These are phyloP conservation scores for Tetranychus piercei DNA, from an alignment of 2,888 invertebrate genomes.

Conservation along the genomic window DNA sequence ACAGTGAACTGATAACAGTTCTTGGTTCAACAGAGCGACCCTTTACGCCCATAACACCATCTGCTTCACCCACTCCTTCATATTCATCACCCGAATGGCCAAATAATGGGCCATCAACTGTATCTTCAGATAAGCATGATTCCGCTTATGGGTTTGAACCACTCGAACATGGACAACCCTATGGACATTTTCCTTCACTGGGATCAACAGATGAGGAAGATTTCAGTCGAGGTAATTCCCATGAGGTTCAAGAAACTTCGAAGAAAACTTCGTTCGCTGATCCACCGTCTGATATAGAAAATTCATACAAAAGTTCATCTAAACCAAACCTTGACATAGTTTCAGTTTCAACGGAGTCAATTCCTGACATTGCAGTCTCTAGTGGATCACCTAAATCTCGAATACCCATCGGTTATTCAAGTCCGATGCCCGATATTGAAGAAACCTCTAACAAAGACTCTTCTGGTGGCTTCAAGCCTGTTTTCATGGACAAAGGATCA, in stretches of 20 bases:
- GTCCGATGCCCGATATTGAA: conserved; percentile 2
- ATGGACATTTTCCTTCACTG: neutral
- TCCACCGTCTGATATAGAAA: neutral
- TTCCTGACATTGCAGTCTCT: neutral
- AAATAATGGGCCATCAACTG: neutral
- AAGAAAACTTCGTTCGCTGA: neutral
- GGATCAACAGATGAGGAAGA: neutral
- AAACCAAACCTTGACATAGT: neutral
- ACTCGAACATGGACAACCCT: neutral
- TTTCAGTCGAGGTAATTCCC: neutral
- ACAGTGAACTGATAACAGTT: neutral
- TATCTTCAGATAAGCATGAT: neutral
- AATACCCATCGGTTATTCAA: neutral
- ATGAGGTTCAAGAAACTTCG: neutral
- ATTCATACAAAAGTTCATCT: neutral
- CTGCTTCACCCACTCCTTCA: neutral
- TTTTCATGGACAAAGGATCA: neutral
- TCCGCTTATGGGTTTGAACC: neutral
- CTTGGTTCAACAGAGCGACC: neutral
- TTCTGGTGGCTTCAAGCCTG: neutral
- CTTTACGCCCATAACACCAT: neutral
- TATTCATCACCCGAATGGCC: neutral
- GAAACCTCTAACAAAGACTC: neutral
- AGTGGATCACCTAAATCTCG: neutral
- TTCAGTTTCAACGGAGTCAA: neutral